phyloP scores from a whole-genome alignment of 2,888 invertebrate species.

The Opisthograptis luteolata region DNA sequence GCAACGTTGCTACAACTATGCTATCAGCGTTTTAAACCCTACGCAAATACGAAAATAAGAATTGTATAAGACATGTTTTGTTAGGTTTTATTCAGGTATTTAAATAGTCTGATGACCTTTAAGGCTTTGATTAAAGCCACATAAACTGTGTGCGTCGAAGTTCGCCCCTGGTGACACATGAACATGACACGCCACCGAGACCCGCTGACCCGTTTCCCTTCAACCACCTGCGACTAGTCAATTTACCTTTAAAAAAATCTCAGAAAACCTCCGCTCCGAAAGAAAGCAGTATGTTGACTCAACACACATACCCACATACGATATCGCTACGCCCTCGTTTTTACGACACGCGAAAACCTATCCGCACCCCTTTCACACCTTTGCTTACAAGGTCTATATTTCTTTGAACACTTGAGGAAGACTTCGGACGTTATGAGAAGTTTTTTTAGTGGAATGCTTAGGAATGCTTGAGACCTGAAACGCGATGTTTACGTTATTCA shows the following conservation, averaged over 20 bases:
- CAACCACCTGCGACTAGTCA: conserved; percentile 77
- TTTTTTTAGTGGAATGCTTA: conserved; percentile 59
- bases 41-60: too few species aligned
- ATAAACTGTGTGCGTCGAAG: conserved; percentile 16
- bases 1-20: too few species aligned
- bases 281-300: conserved; percentile 79
- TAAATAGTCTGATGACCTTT: background rate
- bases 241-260: conserved; percentile 78
- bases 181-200: conserved; percentile 76
- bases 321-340: conserved; percentile 74
- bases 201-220: conserved; percentile 80
- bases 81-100: background rate
- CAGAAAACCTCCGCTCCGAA: conserved; percentile 68
- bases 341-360: conserved; percentile 57
- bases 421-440: conserved; percentile 48
- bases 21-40: too few species aligned
- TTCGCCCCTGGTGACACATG: conserved; percentile 74
- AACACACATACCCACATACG: conserved; percentile 71
- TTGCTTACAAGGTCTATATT: conserved; percentile 65
- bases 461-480: conserved; percentile 69
- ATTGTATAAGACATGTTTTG: too few species aligned
- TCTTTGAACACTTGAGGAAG: conserved; percentile 45
- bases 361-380: conserved; percentile 57
- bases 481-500: conserved; percentile 75
- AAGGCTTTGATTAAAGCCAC: background rate